phyloP scores from a whole-genome alignment of 2,113 vertebrate species.

The Caretta caretta region DNA sequence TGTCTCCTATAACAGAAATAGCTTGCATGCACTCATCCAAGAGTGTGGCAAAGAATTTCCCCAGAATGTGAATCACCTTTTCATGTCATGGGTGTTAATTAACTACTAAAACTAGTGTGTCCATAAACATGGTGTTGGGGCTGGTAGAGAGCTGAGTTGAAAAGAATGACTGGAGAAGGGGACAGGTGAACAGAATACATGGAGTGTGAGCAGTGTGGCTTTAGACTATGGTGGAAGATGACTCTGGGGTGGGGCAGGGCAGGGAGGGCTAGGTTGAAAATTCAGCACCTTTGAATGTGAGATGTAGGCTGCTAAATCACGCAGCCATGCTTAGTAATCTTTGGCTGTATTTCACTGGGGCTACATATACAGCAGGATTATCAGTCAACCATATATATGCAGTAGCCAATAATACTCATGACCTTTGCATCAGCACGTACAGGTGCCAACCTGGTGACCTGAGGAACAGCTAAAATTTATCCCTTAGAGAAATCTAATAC shows the following conservation, averaged over 20 bases:
- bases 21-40: not conserved
- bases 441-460: slow-evolving; percentile 38
- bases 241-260: slow-evolving; percentile 16
- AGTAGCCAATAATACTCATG: slow-evolving; percentile 21
- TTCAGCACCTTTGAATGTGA: not conserved
- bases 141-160: not conserved
- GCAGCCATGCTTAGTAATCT: slow-evolving; percentile 26
- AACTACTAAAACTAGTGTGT: not conserved
- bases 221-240: slow-evolving; percentile 18
- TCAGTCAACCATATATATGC: slow-evolving; percentile 44
- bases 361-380: slow-evolving; percentile 18
- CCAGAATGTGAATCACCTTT: not conserved
- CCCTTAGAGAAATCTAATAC: not conserved
- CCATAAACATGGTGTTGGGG: not conserved
- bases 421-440: slow-evolving; percentile 33
- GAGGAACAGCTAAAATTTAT: slow-evolving; percentile 21
- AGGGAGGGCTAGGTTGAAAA: not conserved
- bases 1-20: not conserved
- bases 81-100: not conserved
- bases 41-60: slow-evolving; percentile 10
- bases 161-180: not conserved
- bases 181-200: not conserved
- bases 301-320: slow-evolving; percentile 30
- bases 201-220: not conserved
- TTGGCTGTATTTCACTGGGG: slow-evolving; percentile 41